Evolutionary conservation across 2,888 invertebrate species (phyloP).

Genomic region (Tuberolachnus salignus): DNA sequence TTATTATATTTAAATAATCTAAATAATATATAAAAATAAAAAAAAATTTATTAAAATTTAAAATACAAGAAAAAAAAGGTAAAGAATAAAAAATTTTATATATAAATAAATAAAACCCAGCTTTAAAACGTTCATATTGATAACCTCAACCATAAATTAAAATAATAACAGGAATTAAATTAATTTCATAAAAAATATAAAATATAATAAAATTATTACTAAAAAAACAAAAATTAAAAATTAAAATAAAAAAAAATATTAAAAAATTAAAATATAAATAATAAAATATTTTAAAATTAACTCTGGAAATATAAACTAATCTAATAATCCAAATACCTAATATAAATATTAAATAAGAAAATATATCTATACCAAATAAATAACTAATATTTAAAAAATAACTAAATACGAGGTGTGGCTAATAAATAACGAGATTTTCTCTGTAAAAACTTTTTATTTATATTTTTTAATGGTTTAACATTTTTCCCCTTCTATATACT

Average conservation of each 20-base stretch:
- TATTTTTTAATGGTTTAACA: no score
- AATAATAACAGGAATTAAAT: slow-evolving; percentile 42
- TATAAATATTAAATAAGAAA: slow-evolving; percentile 24
- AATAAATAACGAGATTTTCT: no score
- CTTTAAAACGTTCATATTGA: slow-evolving; percentile 34
- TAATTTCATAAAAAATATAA: slow-evolving; percentile 44
- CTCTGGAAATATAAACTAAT: slow-evolving; percentile 4
- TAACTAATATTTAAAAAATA: slow-evolving; percentile 58
- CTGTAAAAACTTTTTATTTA: no score
- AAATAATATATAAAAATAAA: slow-evolving; percentile 21
- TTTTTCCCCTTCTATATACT: no score
- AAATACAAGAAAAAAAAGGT: slow-evolving; percentile 26
- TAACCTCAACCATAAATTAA: slow-evolving; percentile 40
- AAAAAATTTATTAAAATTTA: background rate
- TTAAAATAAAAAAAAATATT: slow-evolving; percentile 21
- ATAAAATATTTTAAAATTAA: background rate
- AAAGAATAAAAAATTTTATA: slow-evolving; percentile 32
- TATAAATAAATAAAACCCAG: slow-evolving; percentile 38
- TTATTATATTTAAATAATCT: background rate
- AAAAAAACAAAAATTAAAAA: slow-evolving; percentile 32
- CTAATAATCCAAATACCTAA: slow-evolving; percentile 11
- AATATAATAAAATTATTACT: slow-evolving; percentile 12
- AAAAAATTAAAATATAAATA: slow-evolving; percentile 6
- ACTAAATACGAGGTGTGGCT: no score
- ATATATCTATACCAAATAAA: slow-evolving; percentile 16